Base-by-base conservation (phyloP, 1,140 invertebrate genomes). In the Popillia japonica region DNA sequence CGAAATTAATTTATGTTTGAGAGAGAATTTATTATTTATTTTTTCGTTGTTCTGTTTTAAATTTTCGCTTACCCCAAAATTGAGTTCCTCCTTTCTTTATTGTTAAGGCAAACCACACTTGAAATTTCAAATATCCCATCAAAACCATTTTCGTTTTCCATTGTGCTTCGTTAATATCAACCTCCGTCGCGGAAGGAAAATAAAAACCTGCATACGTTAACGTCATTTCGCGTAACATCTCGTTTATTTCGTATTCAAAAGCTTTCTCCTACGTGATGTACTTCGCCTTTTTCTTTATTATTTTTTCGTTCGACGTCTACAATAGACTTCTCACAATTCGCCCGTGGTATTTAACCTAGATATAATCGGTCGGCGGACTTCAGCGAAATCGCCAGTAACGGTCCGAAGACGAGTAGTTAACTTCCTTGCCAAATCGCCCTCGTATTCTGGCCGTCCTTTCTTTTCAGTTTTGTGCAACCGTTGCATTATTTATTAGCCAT, bases 401-500 rank as follows among this genome's bases (percentile, higher is more conserved):
- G 22, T 68, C 22, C 61, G 14, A 23, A 22, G 2, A 3, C 61
- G 61, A 23, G 22, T 22, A 11, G 20, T 14, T 34, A 34, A 34
- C 27, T 34, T 34, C 27, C 27, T 68, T 68, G 23, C 61, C 61
- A 68, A 68, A 68, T 68, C 61, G 22, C 10, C 48, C 61, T 22
- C 61, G 61, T 8, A 27, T 68, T 68, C 22, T 68, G 27, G 27
- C 61, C 11, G 61, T 8, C 8, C 14, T 20, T 23, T 23, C 61
- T 23, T 27, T 4, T 20, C 20, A 22, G 27, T 68, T 68, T 68
- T 68, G 27, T 68, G 61, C 61, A 27, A 34, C 61, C 61, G 23
- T 68, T 34, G 61, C 61, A 68, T 27, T 68, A 68, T 68, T 68
- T 68, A 68, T 27, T 34, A 22, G 61, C 61, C 61, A 22, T 27